Evolutionary conservation across 2,888 invertebrate species (phyloP), one percentile per base, ranked within the genome.

Genomic region (Epiblema foenella): DNA sequence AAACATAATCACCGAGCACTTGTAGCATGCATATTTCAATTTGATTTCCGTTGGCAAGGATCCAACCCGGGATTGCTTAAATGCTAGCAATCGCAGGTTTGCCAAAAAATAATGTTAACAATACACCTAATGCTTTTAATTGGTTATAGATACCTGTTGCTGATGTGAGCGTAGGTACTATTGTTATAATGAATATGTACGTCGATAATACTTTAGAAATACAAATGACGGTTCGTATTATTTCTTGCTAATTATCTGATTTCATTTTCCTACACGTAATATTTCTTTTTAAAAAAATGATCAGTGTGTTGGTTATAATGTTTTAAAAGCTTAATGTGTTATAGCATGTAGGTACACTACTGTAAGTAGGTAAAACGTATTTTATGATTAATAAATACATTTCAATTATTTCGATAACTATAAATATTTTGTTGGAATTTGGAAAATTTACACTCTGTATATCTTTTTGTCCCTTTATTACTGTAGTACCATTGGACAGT

Each of bases 111-210:
- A 11, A 20, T 20, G 37, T 39, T n/a, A 52, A 51, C n/a, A 49
- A 58, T 20, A 24, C 4, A 4, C 24, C 24, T 24, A 18, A 20
- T 17, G 8, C 9, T 59, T 46, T 10, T 37, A 33, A 37, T 17
- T 20, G 33, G 15, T 49, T 33, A 33, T 20, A 15, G 1, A 4
- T 39, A 68, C 67, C 39, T 68, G 67, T 68, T 68, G 67, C 20
- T 46, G 24, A 24, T 49, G 3, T 2, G 29, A 15, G 46, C n/a
- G n/a, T n/a, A n/a, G 37, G 18, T 39, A 20, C 39, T 9, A 15
- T 11, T 15, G 15, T 11, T 15, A 15, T 42, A 42, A 42, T 15
- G n/a, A 5, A 15, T 15, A 42, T 2, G 42, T 42, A 42, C 15
- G 42, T 15, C 1, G 1, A 29, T 42, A 17, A 24, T 24, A 18